Conservation (phyloP, 1,140 invertebrate species). For the Pachypsylla venusta region DNA sequence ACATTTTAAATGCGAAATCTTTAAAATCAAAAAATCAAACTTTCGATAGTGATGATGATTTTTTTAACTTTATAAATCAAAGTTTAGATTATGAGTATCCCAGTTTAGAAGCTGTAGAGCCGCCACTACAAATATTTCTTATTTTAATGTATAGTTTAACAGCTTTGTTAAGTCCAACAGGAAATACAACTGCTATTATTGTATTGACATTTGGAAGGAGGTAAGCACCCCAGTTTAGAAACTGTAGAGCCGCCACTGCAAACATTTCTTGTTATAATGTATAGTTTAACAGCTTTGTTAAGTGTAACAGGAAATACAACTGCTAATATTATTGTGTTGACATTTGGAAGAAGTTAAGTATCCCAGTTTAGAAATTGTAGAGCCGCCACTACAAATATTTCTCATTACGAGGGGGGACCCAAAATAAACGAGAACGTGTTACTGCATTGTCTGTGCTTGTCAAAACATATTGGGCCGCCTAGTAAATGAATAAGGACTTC, state of each 20-base stretch:
- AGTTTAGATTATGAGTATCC: constrained; percentile 13
- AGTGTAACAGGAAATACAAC: constrained; percentile 30
- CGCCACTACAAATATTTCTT: constrained; percentile 27
- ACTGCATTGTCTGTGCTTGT: no score
- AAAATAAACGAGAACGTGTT: no score
- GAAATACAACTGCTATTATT: constrained; percentile 30
- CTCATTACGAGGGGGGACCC: constrained; percentile 28
- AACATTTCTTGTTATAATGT: constrained; percentile 28
- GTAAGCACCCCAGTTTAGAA: constrained; percentile 25
- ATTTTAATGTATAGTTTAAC: constrained; percentile 30
- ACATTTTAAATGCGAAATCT: not conserved
- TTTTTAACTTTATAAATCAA: not conserved
- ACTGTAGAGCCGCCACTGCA: constrained; percentile 26
- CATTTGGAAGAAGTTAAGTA: constrained; percentile 28
- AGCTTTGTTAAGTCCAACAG: constrained; percentile 27
- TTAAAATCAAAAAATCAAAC: not conserved
- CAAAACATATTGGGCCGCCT: no score
- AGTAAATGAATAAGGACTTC: no score
- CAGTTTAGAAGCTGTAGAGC: constrained; percentile 25
- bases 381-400: constrained; percentile 25
- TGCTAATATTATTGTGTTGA: constrained; percentile 29
- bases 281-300: constrained; percentile 29
- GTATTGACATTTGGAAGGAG: constrained; percentile 30
- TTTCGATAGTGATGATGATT: not conserved
- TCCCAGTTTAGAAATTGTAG: constrained; percentile 25